phyloP scores from a whole-genome alignment of 64 coral and sea anemone genomes.

The Montipora efflorescens region DNA sequence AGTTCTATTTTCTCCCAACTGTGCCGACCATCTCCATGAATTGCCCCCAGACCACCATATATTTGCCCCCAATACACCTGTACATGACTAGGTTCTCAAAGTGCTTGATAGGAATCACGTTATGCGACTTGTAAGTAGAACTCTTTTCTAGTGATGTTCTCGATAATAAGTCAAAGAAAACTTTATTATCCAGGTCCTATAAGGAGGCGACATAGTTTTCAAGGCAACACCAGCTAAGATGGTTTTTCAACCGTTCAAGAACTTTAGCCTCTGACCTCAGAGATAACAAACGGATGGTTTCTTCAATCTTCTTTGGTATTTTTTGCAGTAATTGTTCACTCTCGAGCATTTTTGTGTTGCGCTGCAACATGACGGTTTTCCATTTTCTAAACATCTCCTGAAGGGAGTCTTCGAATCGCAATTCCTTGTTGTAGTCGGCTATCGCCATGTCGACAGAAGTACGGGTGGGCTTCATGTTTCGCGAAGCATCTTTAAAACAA shows the following conservation, averaged over 20 bases:
- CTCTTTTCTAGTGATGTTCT: constrained; percentile 52
- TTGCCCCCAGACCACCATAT: constrained; percentile 5
- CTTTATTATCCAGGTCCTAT: background rate
- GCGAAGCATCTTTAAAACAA: constrained; percentile 21
- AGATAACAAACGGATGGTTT: background rate
- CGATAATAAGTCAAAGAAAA: constrained; percentile 30
- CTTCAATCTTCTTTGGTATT: background rate
- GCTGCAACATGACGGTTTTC: background rate
- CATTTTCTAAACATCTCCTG: background rate
- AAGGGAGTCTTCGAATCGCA: background rate
- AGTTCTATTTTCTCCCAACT: constrained; percentile 11
- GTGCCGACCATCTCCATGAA: background rate
- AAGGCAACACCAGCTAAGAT: background rate
- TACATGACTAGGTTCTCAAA: constrained; percentile 37
- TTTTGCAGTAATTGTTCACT: too few species aligned
- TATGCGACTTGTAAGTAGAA: background rate
- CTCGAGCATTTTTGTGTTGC: too few species aligned
- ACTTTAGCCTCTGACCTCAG: constrained; percentile 32
- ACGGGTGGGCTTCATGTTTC: background rate
- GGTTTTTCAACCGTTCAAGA: constrained; percentile 2
- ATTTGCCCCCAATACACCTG: background rate
- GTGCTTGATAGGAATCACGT: constrained; percentile 20
- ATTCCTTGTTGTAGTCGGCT: background rate
- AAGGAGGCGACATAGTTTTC: background rate
- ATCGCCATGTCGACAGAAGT: background rate